phyloP scores from a whole-genome alignment of 2,888 invertebrate genomes.

The Cyclophora punctaria region DNA sequence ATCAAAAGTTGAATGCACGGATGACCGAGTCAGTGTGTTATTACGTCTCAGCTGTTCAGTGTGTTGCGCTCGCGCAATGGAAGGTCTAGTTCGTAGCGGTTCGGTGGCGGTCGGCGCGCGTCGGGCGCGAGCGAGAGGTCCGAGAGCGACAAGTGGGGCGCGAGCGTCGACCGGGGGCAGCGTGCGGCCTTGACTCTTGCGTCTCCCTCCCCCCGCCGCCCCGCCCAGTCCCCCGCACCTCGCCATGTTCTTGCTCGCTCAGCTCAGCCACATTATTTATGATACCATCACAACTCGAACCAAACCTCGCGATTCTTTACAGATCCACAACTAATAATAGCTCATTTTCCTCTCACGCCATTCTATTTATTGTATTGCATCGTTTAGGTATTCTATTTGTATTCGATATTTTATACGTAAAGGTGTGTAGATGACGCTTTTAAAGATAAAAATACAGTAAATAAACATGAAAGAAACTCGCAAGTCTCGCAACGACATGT shows the following conservation, averaged over 20 bases:
- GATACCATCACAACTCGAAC: conserved; percentile 70
- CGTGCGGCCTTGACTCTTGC: conserved; percentile 84
- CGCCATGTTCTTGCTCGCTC: conserved; percentile 47
- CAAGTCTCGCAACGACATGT: conserved; percentile 5
- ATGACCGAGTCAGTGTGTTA: conserved; percentile 76
- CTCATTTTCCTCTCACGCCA: conserved; percentile 72
- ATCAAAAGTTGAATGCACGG: conserved; percentile 75
- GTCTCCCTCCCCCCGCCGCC: conserved; percentile 28
- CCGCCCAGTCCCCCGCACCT: conserved; percentile 30
- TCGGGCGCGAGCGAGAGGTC: conserved; percentile 56
- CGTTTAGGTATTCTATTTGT: conserved; percentile 24
- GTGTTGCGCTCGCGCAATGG: conserved; percentile 67
- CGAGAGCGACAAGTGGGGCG: conserved; percentile 66
- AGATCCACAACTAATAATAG: conserved; percentile 60
- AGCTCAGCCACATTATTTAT: conserved; percentile 71
- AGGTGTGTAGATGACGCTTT: too few relatives aligned
- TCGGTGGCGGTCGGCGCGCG: conserved; percentile 45
- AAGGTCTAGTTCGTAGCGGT: conserved; percentile 70
- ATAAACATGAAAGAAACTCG: too few relatives aligned
- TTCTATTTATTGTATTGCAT: conserved; percentile 41
- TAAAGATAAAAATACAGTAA: too few relatives aligned
- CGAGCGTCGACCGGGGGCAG: conserved; percentile 87
- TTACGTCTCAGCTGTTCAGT: conserved; percentile 71
- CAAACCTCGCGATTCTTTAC: conserved; percentile 67
- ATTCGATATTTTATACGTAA: neutral